A percentile compares a stretch with the other conserved stretches of the same genome.
Conservation (phyloP, 2,888 invertebrate species). For the Orthosia cruda region DNA sequence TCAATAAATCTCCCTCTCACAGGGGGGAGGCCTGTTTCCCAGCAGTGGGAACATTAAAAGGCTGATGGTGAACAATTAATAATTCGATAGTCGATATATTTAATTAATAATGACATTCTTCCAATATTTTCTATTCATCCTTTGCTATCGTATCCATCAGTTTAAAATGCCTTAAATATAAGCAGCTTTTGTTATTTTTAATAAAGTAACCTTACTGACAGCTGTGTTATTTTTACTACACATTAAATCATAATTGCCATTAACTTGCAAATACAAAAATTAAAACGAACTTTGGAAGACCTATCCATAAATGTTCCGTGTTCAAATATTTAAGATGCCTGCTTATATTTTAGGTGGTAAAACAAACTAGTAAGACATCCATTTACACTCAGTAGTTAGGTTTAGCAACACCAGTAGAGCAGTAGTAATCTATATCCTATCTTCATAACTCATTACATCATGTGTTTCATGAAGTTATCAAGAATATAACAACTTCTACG, state of each 20-base stretch:
- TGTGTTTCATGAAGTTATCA: conserved; percentile 60
- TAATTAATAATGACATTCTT: neutral
- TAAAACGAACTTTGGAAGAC: conserved; percentile 53
- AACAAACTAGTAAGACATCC: conserved; percentile 31
- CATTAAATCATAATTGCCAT: neutral
- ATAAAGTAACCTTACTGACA: conserved; percentile 36
- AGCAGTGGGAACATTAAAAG: no score
- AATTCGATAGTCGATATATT: no score
- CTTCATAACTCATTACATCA: conserved; percentile 61
- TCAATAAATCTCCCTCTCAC: no score
- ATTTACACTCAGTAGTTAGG: conserved; percentile 63
- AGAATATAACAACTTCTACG: neutral
- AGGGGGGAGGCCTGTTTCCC: no score
- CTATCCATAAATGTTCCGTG: conserved; percentile 15
- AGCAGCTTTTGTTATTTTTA: conserved; percentile 56
- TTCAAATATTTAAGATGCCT: conserved; percentile 39
- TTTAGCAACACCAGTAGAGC: conserved; percentile 65
- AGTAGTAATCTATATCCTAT: conserved; percentile 56
- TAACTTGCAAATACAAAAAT: conserved; percentile 14
- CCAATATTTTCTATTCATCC: conserved; percentile 39
- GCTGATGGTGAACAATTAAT: no score
- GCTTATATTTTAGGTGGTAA: conserved; percentile 46
- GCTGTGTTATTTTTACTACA: conserved; percentile 25
- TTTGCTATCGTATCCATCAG: conserved; percentile 50
- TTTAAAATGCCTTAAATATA: conserved; percentile 42